Evolutionary conservation across 2,888 invertebrate genomes (phyloP), one percentile per base, ranked within the genome.

Genomic region (Nomada fabriciana): DNA sequence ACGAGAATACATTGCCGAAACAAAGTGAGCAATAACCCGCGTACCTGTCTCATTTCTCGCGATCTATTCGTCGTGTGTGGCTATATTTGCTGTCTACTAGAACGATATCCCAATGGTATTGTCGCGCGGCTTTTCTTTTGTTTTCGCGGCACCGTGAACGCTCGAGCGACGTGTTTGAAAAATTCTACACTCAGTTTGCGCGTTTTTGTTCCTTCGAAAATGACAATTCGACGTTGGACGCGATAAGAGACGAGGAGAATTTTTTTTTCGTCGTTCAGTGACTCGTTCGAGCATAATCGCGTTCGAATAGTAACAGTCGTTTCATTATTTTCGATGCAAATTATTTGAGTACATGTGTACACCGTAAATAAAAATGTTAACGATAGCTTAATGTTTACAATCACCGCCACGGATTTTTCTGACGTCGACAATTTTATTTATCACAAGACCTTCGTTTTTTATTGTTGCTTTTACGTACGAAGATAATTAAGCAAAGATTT

Each of bases 11-110:
- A 7, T 4, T 15, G 60, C 47, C 47, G 13, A 23, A 69, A 42
- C 43, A 11, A 79, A 85, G 89, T 85, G 83, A 88, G 89, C 75
- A 72, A 70, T 36, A 52, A 52, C 23, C 11, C 70, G 67, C 75
- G 55, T 29, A 50, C 25, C 53, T 68, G 20, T 36, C 53, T 25
- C 64, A 65, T 70, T 36, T 57, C 13, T 57, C 70, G 53, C 50
- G 60, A 68, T 69, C 43, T 47, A 10, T 60, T 74, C 57, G 36
- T 53, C 29, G 50, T 23, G 57, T 23, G 13, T 68, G 13, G 69
- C 85, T 73, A 75, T 73, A 85, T 82, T 82, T 77, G 57, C 79
- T 72, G 20, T 73, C 64, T 36, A 20, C n/a, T 18, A 20, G 43
- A 70, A 29, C 52, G 13, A 74, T 73, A 25, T 47, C 15, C 69